Base-by-base conservation (phyloP, 2,113 vertebrate genomes). In the Brachypteracias leptosomus region DNA sequence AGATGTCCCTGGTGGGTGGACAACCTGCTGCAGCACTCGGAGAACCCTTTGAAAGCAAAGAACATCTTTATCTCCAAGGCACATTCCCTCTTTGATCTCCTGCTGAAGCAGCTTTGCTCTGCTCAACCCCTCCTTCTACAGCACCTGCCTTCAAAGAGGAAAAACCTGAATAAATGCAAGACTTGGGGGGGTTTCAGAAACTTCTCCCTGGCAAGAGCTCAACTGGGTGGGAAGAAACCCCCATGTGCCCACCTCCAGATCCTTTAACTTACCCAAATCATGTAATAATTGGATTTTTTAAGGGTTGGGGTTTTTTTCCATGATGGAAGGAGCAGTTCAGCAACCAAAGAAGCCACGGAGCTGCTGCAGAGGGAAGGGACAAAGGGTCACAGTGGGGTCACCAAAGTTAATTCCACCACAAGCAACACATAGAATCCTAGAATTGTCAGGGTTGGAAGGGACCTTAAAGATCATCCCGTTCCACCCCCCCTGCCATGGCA, bases 1-100 rank as follows among this genome's bases (percentile, higher is more conserved):
- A 40, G 61, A 38, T 0, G 0, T 49, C 52, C 49, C 3, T 0
- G 1, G 70, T 33, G 80, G 62, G 75, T 70, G 85, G 68, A 77
- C 55, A 57, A 71, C 79, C 90, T 3, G 3, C 36, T 28, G 42
- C 54, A 47, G 9, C 20, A 12, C 40, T 38, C 47, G 90, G 31
- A 90, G 78, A 29, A 90, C 6, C 26, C 79, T 44, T 93, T 89
- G 80, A 95, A 95, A 90, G 88, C 42, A 29, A 28, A 86, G 68
- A n/a, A 62, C 55, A 14, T 42, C 86, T 70, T 95, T 96, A 95
- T 95, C 89, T 95, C 93, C 93, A 96, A 96, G 86, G 91, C 90
- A 93, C 93, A 89, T 71, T 90, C 89, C 57, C 61, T 26, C 86
- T 92, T 88, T 92, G 83, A 96, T 95, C 82, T 91, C 65, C 44